Conservation (phyloP, 2,113 vertebrate species). For the Jaculus jaculus region DNA sequence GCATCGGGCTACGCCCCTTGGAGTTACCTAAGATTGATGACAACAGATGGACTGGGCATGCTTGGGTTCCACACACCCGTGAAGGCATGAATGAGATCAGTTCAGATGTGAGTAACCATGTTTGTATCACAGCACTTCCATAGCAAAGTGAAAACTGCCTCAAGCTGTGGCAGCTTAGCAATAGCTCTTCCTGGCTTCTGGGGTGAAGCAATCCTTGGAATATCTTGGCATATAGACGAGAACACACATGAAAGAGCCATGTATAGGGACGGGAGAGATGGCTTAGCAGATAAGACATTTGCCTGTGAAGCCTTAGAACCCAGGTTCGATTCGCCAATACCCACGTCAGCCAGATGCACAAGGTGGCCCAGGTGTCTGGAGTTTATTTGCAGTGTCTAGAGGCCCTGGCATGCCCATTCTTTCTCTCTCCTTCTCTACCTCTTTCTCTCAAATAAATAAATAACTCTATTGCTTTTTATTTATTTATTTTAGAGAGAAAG, state of each 20-base stretch:
- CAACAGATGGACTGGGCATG: background rate
- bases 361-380: too few species aligned
- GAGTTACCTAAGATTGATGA: background rate
- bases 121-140: background rate
- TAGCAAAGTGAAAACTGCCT: background rate
- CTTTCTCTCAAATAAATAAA: too few species aligned
- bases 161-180: background rate
- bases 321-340: too few species aligned
- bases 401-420: too few species aligned
- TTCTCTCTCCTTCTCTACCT: too few species aligned
- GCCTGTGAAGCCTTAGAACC: too few species aligned
- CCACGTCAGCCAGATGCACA: too few species aligned
- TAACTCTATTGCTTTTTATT: too few species aligned
- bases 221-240: background rate
- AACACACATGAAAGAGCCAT: background rate
- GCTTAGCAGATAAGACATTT: too few species aligned
- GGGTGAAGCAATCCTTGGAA: background rate
- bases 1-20: background rate
- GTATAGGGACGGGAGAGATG: too few species aligned
- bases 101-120: background rate
- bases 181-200: background rate
- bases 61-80: background rate
- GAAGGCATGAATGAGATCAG: background rate
- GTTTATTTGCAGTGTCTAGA: too few species aligned
- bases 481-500: too few species aligned